Evolutionary conservation across 2,113 vertebrate species (phyloP).

Genomic region (Dinomys branickii): DNA sequence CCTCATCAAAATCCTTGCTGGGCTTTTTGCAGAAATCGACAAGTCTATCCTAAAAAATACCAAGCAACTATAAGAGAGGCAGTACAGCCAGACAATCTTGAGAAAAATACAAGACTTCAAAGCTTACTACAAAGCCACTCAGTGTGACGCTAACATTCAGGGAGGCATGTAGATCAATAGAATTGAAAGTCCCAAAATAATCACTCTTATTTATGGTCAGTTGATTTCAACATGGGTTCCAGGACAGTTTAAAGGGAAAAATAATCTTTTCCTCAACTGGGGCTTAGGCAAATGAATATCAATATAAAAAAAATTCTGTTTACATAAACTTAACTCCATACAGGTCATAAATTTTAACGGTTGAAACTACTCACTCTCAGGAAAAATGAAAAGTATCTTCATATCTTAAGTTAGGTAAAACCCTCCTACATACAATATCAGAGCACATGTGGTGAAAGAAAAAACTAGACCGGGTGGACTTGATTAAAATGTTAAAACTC

Average conservation of each 20-base stretch:
- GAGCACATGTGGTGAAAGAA: background rate
- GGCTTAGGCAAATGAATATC: background rate
- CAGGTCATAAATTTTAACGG: background rate
- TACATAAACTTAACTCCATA: background rate
- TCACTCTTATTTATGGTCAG: background rate
- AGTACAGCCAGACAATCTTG: background rate
- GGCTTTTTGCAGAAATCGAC: background rate
- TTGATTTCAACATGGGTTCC: background rate
- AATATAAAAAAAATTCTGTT: background rate
- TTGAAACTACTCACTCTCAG: background rate
- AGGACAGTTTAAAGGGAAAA: background rate
- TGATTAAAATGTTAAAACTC: background rate
- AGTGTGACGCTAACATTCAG: background rate
- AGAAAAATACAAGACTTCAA: conserved; percentile 28
- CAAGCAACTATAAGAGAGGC: background rate
- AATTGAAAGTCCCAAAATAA: background rate
- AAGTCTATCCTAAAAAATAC: background rate
- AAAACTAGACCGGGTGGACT: background rate
- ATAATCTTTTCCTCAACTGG: background rate
- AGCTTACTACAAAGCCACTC: background rate
- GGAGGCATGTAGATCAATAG: background rate
- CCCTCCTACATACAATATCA: background rate
- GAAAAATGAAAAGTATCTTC: background rate
- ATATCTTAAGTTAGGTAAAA: background rate
- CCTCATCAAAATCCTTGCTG: background rate